Evolutionary conservation across 2,113 vertebrate genomes (phyloP).

Genomic region (Oncorhynchus gorbuscha): DNA sequence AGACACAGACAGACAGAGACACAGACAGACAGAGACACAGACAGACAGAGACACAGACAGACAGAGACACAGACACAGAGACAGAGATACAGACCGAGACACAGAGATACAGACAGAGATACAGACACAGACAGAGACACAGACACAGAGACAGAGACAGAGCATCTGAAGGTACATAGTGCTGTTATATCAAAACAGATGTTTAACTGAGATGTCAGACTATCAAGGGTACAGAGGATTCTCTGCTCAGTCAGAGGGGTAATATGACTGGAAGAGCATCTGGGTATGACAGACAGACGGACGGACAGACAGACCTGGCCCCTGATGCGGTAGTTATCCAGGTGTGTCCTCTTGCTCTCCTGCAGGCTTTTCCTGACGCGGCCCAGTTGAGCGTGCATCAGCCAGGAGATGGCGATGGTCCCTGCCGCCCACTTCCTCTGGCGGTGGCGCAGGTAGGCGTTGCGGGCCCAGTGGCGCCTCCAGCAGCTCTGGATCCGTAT

Average conservation of each 20-base stretch:
- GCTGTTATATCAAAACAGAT: conserved; percentile 2
- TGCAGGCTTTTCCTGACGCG: conserved; percentile 70
- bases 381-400: conserved; percentile 60
- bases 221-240: background rate
- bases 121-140: too few relatives aligned
- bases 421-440: conserved; percentile 77
- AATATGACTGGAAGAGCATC: background rate
- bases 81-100: too few relatives aligned
- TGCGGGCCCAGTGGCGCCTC: conserved; percentile 65
- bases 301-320: conserved; percentile 76
- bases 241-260: background rate
- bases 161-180: conserved; percentile 2
- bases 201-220: conserved; percentile 28
- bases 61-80: too few relatives aligned
- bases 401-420: conserved; percentile 77
- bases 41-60: too few relatives aligned
- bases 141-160: background rate
- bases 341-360: conserved; percentile 77
- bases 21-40: too few relatives aligned
- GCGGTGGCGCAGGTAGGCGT: conserved; percentile 54
- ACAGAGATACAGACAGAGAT: too few relatives aligned
- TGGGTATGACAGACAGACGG: background rate
- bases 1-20: too few relatives aligned
- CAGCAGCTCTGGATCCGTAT: conserved; percentile 76
- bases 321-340: conserved; percentile 83